A percentile compares a stretch with the other conserved stretches of the same genome.
Conservation (phyloP, 2,888 invertebrate genomes). For the Hypena proboscidalis region DNA sequence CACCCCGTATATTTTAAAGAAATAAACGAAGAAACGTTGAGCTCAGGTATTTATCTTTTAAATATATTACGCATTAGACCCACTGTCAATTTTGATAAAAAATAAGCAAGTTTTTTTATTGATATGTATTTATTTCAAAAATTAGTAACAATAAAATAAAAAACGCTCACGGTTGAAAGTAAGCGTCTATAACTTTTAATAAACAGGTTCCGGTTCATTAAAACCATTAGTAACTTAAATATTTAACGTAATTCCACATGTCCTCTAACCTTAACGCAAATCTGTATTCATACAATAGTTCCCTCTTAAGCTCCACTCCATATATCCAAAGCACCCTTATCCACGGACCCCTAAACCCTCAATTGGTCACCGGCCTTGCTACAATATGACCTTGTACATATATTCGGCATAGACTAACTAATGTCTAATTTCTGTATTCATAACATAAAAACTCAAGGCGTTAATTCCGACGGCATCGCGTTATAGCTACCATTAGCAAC, state of each 20-base stretch:
- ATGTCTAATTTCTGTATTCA: constrained; percentile 33
- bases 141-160: no score
- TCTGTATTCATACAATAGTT: constrained; percentile 5
- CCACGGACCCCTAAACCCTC: constrained; percentile 24
- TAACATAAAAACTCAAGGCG: constrained; percentile 31
- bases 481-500: constrained; percentile 33
- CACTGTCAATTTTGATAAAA: no score
- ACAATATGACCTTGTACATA: constrained; percentile 39
- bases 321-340: background rate
- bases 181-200: no score
- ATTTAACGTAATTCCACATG: background rate
- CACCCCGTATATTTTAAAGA: no score
- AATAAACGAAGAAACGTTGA: no score
- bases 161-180: no score
- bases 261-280: background rate
- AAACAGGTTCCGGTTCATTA: no score
- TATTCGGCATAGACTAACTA: constrained; percentile 28
- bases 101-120: no score
- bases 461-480: constrained; percentile 36
- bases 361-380: constrained; percentile 37
- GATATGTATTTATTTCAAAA: no score
- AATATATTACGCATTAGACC: no score
- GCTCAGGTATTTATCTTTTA: no score
- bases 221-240: no score
- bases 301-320: background rate